Percentiles rank a stretch among this genome's conserved stretches.
Evolutionary conservation across 2,888 invertebrate genomes (phyloP).

Genomic region (Volucella bombylans): DNA sequence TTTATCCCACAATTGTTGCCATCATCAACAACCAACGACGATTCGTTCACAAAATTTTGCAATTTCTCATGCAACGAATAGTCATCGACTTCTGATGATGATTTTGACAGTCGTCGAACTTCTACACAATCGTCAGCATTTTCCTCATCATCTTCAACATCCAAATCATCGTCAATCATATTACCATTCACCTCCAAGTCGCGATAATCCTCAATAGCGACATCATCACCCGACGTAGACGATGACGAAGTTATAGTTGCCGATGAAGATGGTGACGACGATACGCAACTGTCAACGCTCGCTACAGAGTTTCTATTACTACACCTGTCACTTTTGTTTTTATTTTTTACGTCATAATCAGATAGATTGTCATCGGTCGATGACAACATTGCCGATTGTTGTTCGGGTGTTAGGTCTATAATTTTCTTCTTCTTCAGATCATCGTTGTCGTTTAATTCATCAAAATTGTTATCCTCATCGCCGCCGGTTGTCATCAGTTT

Average conservation of each 20-base stretch:
- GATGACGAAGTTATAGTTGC: slow-evolving; percentile 74
- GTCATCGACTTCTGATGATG: slow-evolving; percentile 81
- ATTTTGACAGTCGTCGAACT: slow-evolving; percentile 77
- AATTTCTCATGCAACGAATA: slow-evolving; percentile 81
- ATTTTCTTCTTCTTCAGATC: slow-evolving; percentile 44
- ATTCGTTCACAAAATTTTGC: slow-evolving; percentile 80
- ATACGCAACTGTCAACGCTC: slow-evolving; percentile 81
- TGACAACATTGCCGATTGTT: slow-evolving; percentile 69
- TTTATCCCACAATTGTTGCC: slow-evolving; percentile 63
- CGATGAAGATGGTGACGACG: slow-evolving; percentile 78
- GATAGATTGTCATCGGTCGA: slow-evolving; percentile 68
- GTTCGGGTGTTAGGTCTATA: slow-evolving; percentile 48
- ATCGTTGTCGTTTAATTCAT: slow-evolving; percentile 68
- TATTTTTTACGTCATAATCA: slow-evolving; percentile 70
- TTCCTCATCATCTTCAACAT: slow-evolving; percentile 74
- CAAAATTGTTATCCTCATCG: slow-evolving; percentile 56
- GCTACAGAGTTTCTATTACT: slow-evolving; percentile 81
- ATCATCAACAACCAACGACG: slow-evolving; percentile 69
- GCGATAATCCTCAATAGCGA: slow-evolving; percentile 78
- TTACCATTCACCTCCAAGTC: slow-evolving; percentile 81
- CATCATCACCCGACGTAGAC: slow-evolving; percentile 77
- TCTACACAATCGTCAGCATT: slow-evolving; percentile 74
- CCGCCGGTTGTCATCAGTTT: slow-evolving; percentile 33
- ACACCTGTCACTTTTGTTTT: slow-evolving; percentile 52
- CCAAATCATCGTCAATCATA: slow-evolving; percentile 76